A percentile compares a stretch with the other conserved stretches of the same genome.
These are phyloP conservation scores for Hycleus cichorii DNA, from an alignment of 1,140 invertebrate genomes.

Conservation along the genomic window DNA sequence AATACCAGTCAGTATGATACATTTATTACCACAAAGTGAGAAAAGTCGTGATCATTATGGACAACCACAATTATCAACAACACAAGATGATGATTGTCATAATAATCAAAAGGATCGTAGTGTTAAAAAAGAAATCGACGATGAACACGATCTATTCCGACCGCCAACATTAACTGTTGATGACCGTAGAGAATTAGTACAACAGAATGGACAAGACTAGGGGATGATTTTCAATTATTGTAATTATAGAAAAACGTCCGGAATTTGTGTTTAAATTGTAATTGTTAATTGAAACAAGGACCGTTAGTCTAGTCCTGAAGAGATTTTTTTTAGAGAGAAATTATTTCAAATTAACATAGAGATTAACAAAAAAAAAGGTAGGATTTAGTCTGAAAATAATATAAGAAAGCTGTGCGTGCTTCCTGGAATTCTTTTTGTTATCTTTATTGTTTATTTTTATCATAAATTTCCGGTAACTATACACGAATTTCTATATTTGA, in stretches of 20 bases:
- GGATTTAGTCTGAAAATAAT: slow-evolving; percentile 19
- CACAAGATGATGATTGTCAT: slow-evolving; percentile 54
- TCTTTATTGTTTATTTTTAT: not conserved
- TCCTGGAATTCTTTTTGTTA: slow-evolving; percentile 28
- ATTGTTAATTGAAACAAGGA: too few species aligned
- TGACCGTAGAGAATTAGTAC: slow-evolving; percentile 50
- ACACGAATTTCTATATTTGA: not conserved
- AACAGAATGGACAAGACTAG: slow-evolving; percentile 60
- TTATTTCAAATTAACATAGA: not conserved
- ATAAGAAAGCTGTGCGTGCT: slow-evolving; percentile 29
- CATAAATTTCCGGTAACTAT: slow-evolving; percentile 15
- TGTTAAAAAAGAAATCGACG: slow-evolving; percentile 56
- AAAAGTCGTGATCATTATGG: slow-evolving; percentile 54
- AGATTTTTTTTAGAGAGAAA: not conserved
- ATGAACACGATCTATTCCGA: slow-evolving; percentile 52
- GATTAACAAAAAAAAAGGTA: not conserved
- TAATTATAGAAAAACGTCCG: not conserved
- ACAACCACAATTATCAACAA: slow-evolving; percentile 39
- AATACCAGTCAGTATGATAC: slow-evolving; percentile 75
- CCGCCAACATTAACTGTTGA: slow-evolving; percentile 47
- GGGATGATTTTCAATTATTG: not conserved
- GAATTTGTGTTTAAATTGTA: too few species aligned
- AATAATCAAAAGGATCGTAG: slow-evolving; percentile 41
- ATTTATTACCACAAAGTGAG: slow-evolving; percentile 67
- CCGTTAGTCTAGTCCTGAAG: too few species aligned